Conservation (phyloP, 2,113 vertebrate genomes). For the Vulpes ferrilata region DNA sequence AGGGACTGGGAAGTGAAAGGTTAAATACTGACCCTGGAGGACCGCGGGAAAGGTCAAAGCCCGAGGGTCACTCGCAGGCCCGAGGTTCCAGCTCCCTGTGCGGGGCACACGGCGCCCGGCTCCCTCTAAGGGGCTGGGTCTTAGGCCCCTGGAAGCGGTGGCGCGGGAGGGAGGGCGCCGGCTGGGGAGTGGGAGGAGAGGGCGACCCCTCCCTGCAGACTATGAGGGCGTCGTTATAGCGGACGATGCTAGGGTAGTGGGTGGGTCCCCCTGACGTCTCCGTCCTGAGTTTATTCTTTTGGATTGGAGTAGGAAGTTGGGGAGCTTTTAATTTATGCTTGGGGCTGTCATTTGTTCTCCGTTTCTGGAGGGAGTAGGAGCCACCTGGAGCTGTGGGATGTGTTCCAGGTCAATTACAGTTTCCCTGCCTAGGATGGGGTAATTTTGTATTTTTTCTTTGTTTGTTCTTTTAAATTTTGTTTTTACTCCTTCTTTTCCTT, state of each 20-base stretch:
- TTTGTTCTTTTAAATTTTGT: background rate
- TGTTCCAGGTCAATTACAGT: background rate
- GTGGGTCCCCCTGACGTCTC: background rate
- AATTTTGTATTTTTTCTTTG: background rate
- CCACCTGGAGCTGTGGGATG: background rate
- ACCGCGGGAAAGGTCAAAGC: conserved; percentile 68
- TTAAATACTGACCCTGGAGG: conserved; percentile 67
- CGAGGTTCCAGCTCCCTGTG: background rate
- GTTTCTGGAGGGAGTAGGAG: background rate
- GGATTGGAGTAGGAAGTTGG: background rate
- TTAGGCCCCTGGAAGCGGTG: background rate
- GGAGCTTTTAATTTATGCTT: background rate
- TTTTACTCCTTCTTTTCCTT: background rate
- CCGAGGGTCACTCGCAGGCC: background rate
- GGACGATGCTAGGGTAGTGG: background rate
- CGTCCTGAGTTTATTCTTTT: background rate
- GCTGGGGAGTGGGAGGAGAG: background rate
- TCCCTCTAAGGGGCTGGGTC: background rate
- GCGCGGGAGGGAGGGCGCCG: no score
- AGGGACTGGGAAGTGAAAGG: conserved; percentile 15
- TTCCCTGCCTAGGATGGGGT: background rate
- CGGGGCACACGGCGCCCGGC: accelerated
- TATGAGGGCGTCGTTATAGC: background rate
- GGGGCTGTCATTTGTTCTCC: background rate
- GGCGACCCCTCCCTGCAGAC: background rate